Conservation (phyloP, 2,113 vertebrate genomes). For the Amazona guildingii region DNA sequence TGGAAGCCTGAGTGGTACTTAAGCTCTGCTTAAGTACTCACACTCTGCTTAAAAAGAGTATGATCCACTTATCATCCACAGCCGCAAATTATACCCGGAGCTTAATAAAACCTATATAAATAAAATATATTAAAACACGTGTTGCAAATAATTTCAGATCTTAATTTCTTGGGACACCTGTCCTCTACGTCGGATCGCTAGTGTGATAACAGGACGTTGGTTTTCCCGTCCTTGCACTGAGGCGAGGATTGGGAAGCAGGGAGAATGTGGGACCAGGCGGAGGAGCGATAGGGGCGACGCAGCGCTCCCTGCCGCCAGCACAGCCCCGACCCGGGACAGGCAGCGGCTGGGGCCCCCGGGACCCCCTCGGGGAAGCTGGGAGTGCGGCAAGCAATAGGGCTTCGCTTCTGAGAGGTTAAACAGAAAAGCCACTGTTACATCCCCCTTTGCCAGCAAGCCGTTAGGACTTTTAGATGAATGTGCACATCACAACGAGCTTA, state of each 20-base stretch:
- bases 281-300: not conserved
- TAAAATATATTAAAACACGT: not conserved
- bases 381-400: not conserved
- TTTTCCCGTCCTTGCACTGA: not conserved
- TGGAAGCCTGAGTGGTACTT: not conserved
- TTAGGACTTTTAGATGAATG: not conserved
- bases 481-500: not conserved
- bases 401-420: not conserved
- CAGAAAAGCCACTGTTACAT: not conserved
- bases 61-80: not conserved
- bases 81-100: not conserved
- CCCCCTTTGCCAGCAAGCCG: not conserved
- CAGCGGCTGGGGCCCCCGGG: too few relatives aligned
- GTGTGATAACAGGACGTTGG: fast-evolving
- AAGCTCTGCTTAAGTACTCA: not conserved
- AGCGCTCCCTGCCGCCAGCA: not conserved
- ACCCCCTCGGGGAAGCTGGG: not conserved
- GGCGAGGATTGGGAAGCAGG: too few relatives aligned
- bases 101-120: not conserved
- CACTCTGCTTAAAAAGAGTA: not conserved
- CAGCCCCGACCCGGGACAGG: not conserved
- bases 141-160: not conserved
- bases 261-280: fast-evolving
- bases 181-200: fast-evolving
- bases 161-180: not conserved